Conservation (phyloP, 2,113 vertebrate species). For the Lepus europaeus region DNA sequence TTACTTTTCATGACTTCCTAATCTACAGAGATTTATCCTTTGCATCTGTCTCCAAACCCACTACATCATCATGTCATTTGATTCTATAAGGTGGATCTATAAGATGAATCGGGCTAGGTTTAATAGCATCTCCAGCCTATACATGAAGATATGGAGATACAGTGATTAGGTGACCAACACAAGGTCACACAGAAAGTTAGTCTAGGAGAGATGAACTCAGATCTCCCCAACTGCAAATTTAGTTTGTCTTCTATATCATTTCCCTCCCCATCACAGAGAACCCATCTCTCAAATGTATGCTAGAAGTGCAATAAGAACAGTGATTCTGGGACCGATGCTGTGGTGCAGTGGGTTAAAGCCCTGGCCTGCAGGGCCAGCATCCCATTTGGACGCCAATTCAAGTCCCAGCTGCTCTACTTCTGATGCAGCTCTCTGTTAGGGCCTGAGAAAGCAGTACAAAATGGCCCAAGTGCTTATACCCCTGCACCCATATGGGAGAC, state of each 20-base stretch:
- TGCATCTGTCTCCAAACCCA: neutral
- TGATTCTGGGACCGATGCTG: neutral
- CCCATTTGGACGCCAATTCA: too few relatives aligned
- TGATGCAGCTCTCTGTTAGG: too few relatives aligned
- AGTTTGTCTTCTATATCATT: neutral
- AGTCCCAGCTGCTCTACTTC: too few relatives aligned
- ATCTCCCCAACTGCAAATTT: neutral
- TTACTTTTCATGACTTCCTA: neutral
- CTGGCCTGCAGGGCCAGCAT: too few relatives aligned
- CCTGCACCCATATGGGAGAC: too few relatives aligned
- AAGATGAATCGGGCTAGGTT: neutral
- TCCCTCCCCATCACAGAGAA: neutral
- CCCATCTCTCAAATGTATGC: neutral
- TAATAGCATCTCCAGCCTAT: neutral
- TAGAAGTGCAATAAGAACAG: neutral
- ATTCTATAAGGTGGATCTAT: neutral
- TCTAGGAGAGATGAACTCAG: neutral
- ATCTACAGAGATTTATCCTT: slow-evolving; percentile 12
- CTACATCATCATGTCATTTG: neutral
- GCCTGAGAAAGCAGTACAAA: too few relatives aligned
- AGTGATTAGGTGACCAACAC: neutral
- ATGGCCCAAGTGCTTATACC: too few relatives aligned
- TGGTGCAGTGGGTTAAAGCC: too few relatives aligned
- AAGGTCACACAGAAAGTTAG: neutral
- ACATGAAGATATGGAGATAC: neutral